Evolutionary conservation across 2,888 invertebrate genomes (phyloP).

Genomic region (Stramonita haemastoma): DNA sequence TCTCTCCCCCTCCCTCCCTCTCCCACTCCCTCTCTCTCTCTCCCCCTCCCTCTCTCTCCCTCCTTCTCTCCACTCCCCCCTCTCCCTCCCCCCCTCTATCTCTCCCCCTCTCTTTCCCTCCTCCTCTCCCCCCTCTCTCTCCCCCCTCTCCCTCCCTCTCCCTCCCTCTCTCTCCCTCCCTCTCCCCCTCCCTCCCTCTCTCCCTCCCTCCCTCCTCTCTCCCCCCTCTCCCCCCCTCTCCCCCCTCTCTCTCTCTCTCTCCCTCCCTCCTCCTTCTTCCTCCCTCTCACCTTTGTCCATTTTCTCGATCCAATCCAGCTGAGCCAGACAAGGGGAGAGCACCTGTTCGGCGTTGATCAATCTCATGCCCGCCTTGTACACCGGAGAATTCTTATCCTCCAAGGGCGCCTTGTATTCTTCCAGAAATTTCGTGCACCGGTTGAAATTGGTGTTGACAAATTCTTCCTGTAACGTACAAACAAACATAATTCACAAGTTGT

Average conservation of each 20-base stretch:
- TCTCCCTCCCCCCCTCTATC: too few relatives aligned
- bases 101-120: too few relatives aligned
- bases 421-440: constrained; percentile 24
- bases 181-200: too few relatives aligned
- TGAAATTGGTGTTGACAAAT: constrained; percentile 35
- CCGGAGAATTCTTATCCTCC: neutral
- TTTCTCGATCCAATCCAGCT: neutral
- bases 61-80: too few relatives aligned
- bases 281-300: constrained; percentile 8
- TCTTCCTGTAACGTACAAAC: constrained; percentile 7
- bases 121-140: too few relatives aligned
- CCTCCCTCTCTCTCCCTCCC: too few relatives aligned
- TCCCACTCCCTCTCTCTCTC: too few relatives aligned
- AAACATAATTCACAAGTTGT: too few relatives aligned
- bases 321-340: neutral
- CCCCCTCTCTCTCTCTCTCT: neutral
- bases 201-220: too few relatives aligned
- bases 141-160: too few relatives aligned
- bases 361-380: constrained; percentile 13
- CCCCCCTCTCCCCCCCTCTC: neutral
- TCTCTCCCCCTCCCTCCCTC: too few relatives aligned
- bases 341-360: constrained; percentile 18
- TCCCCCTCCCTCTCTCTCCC: too few relatives aligned
- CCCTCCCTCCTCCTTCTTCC: neutral
- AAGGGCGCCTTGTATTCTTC: constrained; percentile 35